These are phyloP conservation scores for Frieseomelitta varia DNA, from an alignment of 1,140 invertebrate genomes.

Conservation along the genomic window DNA sequence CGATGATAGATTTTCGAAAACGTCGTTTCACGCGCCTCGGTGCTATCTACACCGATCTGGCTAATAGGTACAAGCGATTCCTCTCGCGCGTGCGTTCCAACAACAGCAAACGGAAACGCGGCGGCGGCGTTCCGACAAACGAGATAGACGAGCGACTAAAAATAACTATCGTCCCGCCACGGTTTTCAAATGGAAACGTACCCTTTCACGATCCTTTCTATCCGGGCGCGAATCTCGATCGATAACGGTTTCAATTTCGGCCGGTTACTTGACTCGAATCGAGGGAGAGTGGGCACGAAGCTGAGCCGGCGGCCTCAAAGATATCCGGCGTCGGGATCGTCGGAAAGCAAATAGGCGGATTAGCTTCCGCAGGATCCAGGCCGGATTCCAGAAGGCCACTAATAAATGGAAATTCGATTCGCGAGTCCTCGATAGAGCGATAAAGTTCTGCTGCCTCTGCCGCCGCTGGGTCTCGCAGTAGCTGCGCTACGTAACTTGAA, in stretches of 20 bases:
- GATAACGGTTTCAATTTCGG: slow-evolving; percentile 11
- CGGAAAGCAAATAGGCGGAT: slow-evolving; percentile 34
- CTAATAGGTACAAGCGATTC: slow-evolving; percentile 57
- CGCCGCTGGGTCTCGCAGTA: background rate
- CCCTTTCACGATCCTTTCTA: background rate
- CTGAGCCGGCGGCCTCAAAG: background rate
- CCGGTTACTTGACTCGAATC: background rate
- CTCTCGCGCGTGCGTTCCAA: background rate
- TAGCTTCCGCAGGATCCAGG: slow-evolving; percentile 22
- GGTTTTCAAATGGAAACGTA: background rate
- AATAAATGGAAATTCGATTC: slow-evolving; percentile 69
- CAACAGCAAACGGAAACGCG: background rate
- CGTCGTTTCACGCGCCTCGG: background rate
- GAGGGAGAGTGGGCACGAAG: no score
- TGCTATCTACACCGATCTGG: slow-evolving; percentile 46
- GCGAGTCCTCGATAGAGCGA: slow-evolving; percentile 59
- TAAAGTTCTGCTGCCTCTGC: slow-evolving; percentile 22
- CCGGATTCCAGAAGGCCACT: slow-evolving; percentile 23
- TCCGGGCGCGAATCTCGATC: background rate
- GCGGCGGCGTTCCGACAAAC: background rate
- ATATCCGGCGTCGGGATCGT: background rate
- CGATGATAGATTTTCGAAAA: slow-evolving; percentile 12
- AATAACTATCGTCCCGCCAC: background rate
- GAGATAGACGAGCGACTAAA: background rate
- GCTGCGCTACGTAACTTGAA: slow-evolving; percentile 16